Conservation (phyloP, 2,888 invertebrate genomes). For the Seira sanloemensis region DNA sequence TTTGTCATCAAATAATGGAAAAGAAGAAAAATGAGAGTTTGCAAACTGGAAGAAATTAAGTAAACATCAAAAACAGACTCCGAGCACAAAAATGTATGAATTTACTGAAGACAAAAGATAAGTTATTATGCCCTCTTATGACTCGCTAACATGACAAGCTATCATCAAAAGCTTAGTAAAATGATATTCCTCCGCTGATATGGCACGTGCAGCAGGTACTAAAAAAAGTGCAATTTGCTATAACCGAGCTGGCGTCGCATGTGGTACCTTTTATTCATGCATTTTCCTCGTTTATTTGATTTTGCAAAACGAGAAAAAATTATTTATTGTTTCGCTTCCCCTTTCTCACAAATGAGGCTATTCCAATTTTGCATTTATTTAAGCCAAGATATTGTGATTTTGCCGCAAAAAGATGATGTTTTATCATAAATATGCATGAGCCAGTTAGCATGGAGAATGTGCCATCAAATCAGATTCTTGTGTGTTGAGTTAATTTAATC, state of each 20-base stretch:
- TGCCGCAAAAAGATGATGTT: no score
- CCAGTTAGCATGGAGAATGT: background rate
- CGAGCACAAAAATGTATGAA: no score
- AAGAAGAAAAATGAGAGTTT: background rate
- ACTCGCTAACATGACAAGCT: constrained; percentile 1
- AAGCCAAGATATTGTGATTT: background rate
- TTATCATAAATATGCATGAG: background rate
- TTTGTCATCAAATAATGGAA: no score
- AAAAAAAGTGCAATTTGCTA: background rate
- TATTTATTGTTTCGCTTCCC: background rate
- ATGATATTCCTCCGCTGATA: background rate
- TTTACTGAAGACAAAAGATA: background rate
- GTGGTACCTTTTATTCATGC: background rate
- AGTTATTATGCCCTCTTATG: background rate
- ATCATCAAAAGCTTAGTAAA: background rate
- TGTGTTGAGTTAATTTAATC: no score
- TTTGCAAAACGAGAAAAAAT: background rate
- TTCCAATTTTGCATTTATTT: no score
- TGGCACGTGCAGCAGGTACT: background rate
- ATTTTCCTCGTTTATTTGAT: background rate
- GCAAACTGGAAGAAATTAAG: background rate
- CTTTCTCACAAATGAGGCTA: background rate
- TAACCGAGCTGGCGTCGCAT: background rate
- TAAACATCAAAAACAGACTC: no score
- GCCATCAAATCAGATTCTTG: no score